Evolutionary conservation across 2,888 invertebrate species (phyloP), one percentile per base, ranked within the genome.

Genomic region (Zelleria hepariella): DNA sequence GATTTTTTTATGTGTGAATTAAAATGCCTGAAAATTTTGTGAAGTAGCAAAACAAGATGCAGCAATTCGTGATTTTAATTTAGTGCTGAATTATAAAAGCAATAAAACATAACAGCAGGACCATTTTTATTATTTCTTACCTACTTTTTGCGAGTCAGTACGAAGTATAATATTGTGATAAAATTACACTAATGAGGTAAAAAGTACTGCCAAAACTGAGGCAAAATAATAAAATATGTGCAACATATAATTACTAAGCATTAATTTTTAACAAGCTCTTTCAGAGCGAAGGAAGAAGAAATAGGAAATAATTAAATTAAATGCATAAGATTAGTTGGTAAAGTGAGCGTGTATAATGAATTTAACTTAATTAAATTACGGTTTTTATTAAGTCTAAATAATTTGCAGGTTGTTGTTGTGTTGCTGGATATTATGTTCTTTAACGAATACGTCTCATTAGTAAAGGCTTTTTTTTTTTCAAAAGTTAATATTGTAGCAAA

Each of bases 311-410:
- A 58, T 61, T 27, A 61, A 58, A 58, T 57, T 60, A 52, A 60
- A 62, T 52, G 59, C 56, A 32, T 56, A 42, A 57, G 64, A 73
- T 75, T 73, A 74, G 67, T 70, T 70, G 63, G 66, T 73, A 69
- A 75, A 69, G 67, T 69, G 66, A 68, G 64, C 64, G 68, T 56
- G 56, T 56, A 42, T 70, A 69, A 71, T 71, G 73, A 74, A 69
- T 71, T 70, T 66, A 65, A 63, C 60, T 68, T 68, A 65, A 73
- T 71, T 72, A 70, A 67, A 67, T 67, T 68, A 66, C 66, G 67
- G 66, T 71, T 71, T 69, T 70, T 71, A 26, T 54, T n/a, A 54
- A 54, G 5, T n/a, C 26, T 4, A 51, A 23, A 51, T 20, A 51
- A 20, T 21, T 8, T 18, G 3, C 8, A 7, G 18, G 20, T 7